A percentile compares a stretch with the other conserved stretches of the same genome.
Evolutionary conservation across 1,140 invertebrate species (phyloP).

Genomic region (Muscidifurax raptorellus): DNA sequence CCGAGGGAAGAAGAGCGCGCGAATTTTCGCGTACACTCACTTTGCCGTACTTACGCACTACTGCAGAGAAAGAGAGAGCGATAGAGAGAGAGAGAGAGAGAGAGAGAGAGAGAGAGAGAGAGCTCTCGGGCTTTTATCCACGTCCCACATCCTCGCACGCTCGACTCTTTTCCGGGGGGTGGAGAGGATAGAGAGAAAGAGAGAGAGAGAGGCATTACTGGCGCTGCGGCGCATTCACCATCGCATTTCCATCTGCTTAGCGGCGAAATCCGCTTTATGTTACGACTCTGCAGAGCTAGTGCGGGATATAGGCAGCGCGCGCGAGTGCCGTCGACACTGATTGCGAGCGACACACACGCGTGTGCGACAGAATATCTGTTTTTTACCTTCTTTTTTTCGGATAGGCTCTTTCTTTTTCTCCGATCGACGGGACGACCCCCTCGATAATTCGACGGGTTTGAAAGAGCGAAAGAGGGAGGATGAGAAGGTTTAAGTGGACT

Average conservation of each 20-base stretch:
- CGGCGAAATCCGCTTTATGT: slow-evolving; percentile 71
- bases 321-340: slow-evolving; percentile 53
- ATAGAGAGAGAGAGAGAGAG: background rate
- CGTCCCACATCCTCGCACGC: background rate
- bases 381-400: background rate
- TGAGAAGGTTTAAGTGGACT: background rate
- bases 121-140: slow-evolving; percentile 25
- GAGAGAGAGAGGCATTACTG: slow-evolving; percentile 19
- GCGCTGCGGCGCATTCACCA: slow-evolving; percentile 43
- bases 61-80: background rate
- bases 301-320: background rate
- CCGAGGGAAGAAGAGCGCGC: slow-evolving; percentile 2
- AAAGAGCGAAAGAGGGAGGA: background rate
- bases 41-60: slow-evolving; percentile 12
- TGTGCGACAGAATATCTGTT: background rate
- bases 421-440: background rate
- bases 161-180: slow-evolving; percentile 13
- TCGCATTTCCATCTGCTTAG: slow-evolving; percentile 72
- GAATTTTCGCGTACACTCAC: slow-evolving; percentile 34
- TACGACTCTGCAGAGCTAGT: slow-evolving; percentile 24
- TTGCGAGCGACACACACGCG: slow-evolving; percentile 57
- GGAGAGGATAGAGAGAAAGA: background rate
- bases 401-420: background rate
- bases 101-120: background rate
- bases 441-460: background rate